A percentile compares a stretch with the other conserved stretches of the same genome.
These are phyloP conservation scores for Matsumurasca onukii DNA, from an alignment of 1,140 invertebrate species.

Conservation along the genomic window DNA sequence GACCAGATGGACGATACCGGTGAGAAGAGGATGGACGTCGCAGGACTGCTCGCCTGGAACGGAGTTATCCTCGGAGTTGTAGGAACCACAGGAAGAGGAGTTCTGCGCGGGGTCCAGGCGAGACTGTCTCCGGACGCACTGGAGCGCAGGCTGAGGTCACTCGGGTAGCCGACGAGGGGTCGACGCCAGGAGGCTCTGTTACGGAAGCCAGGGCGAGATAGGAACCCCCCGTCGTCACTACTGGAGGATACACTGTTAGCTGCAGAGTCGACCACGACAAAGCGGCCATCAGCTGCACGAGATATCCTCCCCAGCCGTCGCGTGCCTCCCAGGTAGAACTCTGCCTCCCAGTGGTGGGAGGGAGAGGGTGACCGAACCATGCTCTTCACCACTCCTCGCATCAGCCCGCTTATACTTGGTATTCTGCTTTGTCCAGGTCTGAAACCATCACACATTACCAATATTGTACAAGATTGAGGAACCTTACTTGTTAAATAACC, in stretches of 20 bases:
- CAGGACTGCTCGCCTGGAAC: constrained; percentile 66
- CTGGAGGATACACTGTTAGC: constrained; percentile 63
- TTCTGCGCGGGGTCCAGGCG: constrained; percentile 41
- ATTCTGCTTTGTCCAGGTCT: constrained; percentile 92
- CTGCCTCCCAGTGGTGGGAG: constrained; percentile 44
- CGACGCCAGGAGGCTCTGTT: constrained; percentile 64
- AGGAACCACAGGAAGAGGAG: constrained; percentile 46
- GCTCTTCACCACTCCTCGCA: constrained; percentile 30
- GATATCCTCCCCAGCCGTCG: constrained; percentile 64
- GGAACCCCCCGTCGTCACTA: constrained; percentile 82
- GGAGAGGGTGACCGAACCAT: constrained; percentile 35
- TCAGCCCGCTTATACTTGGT: constrained; percentile 64
- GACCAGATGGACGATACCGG: constrained; percentile 56
- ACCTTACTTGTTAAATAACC: too few species aligned
- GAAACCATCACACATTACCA: too few species aligned
- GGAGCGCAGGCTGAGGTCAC: constrained; percentile 66
- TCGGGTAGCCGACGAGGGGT: constrained; percentile 63
- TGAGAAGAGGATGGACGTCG: constrained; percentile 51
- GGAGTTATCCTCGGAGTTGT: constrained; percentile 55
- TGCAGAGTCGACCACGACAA: constrained; percentile 68
- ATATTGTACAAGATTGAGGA: constrained; percentile 43
- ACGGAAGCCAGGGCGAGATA: constrained; percentile 47
- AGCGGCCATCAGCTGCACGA: constrained; percentile 69
- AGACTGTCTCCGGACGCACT: constrained; percentile 60
- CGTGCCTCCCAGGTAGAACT: constrained; percentile 46